Evolutionary conservation across 2,888 invertebrate genomes (phyloP).

Genomic region (Helobdella robusta): DNA sequence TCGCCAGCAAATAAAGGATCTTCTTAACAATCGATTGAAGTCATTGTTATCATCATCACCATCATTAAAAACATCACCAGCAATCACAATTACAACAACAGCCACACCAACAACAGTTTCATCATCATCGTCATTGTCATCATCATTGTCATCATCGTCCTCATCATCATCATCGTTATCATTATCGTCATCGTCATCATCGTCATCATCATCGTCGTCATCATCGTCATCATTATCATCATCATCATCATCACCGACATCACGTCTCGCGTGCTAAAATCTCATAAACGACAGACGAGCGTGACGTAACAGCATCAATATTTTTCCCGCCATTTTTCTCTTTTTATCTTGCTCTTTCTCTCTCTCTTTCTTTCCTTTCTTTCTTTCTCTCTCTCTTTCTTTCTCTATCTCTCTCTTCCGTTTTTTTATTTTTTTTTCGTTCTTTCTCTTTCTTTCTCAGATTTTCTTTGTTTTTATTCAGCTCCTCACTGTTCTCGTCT

Average conservation of each 20-base stretch:
- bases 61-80: neutral
- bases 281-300: slow-evolving; percentile 7
- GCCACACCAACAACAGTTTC: neutral
- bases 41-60: neutral
- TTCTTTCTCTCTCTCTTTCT: neutral
- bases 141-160: neutral
- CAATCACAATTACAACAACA: neutral
- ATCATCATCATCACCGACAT: neutral
- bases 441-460: neutral
- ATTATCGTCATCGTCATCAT: slow-evolving; percentile 8
- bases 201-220: neutral
- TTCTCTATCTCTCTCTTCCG: neutral
- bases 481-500: neutral
- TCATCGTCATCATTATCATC: neutral
- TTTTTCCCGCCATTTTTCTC: neutral
- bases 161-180: slow-evolving; percentile 7
- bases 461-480: neutral
- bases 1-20: neutral
- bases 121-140: slow-evolving; percentile 41
- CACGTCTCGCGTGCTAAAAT: slow-evolving; percentile 10
- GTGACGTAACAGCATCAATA: slow-evolving; percentile 9
- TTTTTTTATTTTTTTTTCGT: neutral
- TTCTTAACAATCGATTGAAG: neutral
- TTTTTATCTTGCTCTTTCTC: neutral
- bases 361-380: neutral